Conservation (phyloP, 2,888 invertebrate species). For the Cantharis rustica region DNA sequence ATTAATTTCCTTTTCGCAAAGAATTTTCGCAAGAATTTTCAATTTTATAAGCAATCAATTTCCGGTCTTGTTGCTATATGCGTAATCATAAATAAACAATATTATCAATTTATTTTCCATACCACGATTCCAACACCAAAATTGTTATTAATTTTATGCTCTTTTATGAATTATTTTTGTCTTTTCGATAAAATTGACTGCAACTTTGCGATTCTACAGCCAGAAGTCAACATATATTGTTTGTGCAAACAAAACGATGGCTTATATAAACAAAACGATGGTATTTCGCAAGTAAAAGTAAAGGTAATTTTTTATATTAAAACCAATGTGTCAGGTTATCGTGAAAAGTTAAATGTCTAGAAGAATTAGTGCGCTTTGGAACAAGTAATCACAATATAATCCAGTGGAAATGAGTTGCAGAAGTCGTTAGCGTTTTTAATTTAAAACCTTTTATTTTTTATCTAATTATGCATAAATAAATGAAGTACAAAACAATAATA, state of each 20-base stretch:
- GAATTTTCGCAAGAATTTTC: not conserved
- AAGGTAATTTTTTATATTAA: not conserved
- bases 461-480: not conserved
- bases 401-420: not conserved
- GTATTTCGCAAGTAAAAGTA: not conserved
- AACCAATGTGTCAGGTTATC: not conserved
- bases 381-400: not conserved
- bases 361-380: not conserved
- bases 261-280: not conserved
- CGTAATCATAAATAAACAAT: not conserved
- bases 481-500: not conserved
- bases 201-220: not conserved
- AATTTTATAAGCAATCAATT: not conserved
- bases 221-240: not conserved
- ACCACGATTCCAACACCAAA: not conserved
- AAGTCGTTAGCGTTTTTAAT: not conserved
- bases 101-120: not conserved
- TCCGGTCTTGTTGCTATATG: not conserved
- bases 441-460: not conserved
- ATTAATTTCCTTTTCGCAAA: not conserved
- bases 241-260: not conserved
- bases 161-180: not conserved
- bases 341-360: not conserved
- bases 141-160: not conserved
- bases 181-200: not conserved